Percentiles rank a stretch among this genome's conserved stretches.
These are phyloP conservation scores for Mystacides longicornis DNA, from an alignment of 2,888 invertebrate genomes.

Conservation along the genomic window DNA sequence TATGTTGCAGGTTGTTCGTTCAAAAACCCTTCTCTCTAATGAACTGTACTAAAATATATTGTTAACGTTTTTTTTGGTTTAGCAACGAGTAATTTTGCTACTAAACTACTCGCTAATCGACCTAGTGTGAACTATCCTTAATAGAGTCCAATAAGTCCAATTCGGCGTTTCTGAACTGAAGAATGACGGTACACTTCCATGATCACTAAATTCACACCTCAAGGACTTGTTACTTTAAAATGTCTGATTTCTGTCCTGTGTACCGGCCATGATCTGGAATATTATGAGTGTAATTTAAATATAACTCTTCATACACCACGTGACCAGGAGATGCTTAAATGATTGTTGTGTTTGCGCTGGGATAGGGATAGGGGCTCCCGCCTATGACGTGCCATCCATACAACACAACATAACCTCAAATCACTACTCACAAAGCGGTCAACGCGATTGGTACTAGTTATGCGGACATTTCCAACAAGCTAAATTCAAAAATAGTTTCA, in stretches of 20 bases:
- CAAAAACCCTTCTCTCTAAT: too few species aligned
- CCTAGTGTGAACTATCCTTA: too few species aligned
- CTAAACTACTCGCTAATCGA: too few species aligned
- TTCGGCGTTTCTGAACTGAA: too few species aligned
- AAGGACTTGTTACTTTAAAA: too few species aligned
- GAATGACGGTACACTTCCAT: too few species aligned
- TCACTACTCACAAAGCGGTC: conserved; percentile 11
- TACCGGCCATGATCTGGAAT: conserved; percentile 6
- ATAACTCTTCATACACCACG: conserved; percentile 20
- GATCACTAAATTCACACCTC: too few species aligned
- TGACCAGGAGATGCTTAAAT: conserved; percentile 16
- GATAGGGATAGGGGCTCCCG: conserved; percentile 14
- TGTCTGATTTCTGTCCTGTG: background rate
- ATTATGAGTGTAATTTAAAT: conserved; percentile 22
- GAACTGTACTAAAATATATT: too few species aligned
- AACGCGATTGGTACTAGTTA: conserved; percentile 6
- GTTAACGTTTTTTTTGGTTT: too few species aligned
- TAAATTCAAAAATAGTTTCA: conserved; percentile 18
- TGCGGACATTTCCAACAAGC: conserved; percentile 15
- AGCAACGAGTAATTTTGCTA: too few species aligned
- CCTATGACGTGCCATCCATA: conserved; percentile 11
- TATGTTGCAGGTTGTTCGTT: too few species aligned
- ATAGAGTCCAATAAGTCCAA: too few species aligned
- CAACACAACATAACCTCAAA: background rate
- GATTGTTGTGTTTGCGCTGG: conserved; percentile 12